Evolutionary conservation across 2,113 vertebrate species (phyloP).

Genomic region (Catharus bicknelli): DNA sequence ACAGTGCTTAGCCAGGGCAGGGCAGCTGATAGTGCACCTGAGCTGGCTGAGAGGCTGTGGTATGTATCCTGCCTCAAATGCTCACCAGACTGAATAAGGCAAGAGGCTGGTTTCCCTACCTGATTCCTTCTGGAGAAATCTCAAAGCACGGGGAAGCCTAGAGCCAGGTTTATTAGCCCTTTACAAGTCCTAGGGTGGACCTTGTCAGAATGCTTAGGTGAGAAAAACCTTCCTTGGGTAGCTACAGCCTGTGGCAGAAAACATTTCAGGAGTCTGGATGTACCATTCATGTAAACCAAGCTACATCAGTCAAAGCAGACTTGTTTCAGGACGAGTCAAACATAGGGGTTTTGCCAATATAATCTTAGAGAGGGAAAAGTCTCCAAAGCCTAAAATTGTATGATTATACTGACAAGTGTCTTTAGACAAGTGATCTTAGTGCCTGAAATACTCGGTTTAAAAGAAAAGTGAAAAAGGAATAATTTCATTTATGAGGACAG

Average conservation of each 20-base stretch:
- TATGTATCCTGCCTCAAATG: accelerated
- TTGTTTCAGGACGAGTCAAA: background rate
- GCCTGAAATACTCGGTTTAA: background rate
- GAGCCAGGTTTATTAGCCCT: background rate
- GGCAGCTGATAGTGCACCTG: background rate
- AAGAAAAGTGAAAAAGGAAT: background rate
- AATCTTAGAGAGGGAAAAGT: background rate
- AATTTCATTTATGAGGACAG: background rate
- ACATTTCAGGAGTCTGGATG: background rate
- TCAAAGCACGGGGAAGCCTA: background rate
- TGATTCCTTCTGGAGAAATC: background rate
- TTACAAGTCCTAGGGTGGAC: background rate
- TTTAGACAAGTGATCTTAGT: background rate
- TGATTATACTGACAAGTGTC: background rate
- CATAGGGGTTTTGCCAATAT: background rate
- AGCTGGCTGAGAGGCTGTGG: background rate
- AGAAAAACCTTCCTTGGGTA: background rate
- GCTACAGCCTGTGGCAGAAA: background rate
- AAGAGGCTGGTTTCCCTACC: background rate
- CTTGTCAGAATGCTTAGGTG: background rate
- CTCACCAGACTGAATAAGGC: background rate
- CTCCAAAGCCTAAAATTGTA: background rate
- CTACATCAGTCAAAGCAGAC: background rate
- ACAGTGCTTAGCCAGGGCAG: background rate
- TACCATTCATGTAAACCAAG: background rate